These are phyloP conservation scores for Lophochroa leadbeateri DNA, from an alignment of 2,113 vertebrate species.

Conservation along the genomic window DNA sequence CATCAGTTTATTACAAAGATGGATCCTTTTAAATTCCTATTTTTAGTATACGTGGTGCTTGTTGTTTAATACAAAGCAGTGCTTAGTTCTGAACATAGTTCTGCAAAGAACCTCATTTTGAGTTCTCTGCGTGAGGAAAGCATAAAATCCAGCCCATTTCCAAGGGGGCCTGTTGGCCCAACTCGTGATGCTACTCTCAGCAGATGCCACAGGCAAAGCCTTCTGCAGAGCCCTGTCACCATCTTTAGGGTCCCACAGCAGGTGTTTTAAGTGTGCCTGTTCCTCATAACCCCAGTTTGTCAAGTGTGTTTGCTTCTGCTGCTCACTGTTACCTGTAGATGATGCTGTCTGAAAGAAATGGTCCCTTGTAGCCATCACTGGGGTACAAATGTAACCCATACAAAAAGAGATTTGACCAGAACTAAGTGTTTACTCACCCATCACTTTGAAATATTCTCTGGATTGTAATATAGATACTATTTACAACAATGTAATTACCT, in stretches of 20 bases:
- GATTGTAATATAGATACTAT: not conserved
- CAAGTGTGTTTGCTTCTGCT: fast-evolving
- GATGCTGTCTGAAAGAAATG: not conserved
- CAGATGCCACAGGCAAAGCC: not conserved
- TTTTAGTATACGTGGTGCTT: not conserved
- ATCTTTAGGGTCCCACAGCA: fast-evolving
- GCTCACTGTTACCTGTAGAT: not conserved
- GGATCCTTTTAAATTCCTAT: not conserved
- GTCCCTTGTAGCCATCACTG: not conserved
- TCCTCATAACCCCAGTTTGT: not conserved
- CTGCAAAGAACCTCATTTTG: not conserved
- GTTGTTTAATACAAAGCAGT: not conserved
- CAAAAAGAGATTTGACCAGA: not conserved
- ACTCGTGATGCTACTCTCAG: fast-evolving
- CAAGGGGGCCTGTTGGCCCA: not conserved
- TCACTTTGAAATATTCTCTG: not conserved
- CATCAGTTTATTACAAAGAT: not conserved
- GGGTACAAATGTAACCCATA: not conserved
- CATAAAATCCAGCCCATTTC: not conserved
- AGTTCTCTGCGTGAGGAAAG: fast-evolving
- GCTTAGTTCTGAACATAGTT: not conserved
- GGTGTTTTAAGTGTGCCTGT: fast-evolving
- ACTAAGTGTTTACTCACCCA: not conserved
- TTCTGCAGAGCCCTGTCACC: not conserved
- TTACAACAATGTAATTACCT: not conserved